phyloP scores from a whole-genome alignment of 1,140 invertebrate genomes.

The Fopius arisanus region DNA sequence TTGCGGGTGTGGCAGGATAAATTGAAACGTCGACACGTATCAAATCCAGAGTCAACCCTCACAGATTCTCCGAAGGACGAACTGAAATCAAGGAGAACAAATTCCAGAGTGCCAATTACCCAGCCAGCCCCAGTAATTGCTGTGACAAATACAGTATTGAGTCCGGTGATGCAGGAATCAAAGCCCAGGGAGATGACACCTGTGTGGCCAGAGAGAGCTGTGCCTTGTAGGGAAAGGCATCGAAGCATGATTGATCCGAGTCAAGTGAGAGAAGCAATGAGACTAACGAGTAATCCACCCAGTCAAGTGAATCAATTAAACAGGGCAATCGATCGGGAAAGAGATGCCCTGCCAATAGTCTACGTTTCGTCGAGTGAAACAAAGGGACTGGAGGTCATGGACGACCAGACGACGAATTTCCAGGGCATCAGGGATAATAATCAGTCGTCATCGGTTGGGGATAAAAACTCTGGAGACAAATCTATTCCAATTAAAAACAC shows the following conservation, averaged over 20 bases:
- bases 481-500: constrained; percentile 9
- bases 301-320: constrained; percentile 47
- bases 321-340: constrained; percentile 14
- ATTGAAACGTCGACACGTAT: constrained; percentile 48
- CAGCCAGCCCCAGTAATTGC: constrained; percentile 59
- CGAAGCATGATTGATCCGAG: constrained; percentile 66
- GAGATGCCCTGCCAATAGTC: not conserved
- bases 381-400: not conserved
- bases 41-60: constrained; percentile 50
- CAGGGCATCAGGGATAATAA: not conserved
- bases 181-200: constrained; percentile 51
- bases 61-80: constrained; percentile 61
- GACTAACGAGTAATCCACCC: constrained; percentile 52
- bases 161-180: constrained; percentile 63
- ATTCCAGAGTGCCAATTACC: constrained; percentile 50
- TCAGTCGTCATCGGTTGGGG: not conserved
- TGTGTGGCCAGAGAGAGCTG: constrained; percentile 53
- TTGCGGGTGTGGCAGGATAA: constrained; percentile 58
- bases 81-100: constrained; percentile 49
- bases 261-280: constrained; percentile 57
- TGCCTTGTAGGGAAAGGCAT: constrained; percentile 58
- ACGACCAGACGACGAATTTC: not conserved
- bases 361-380: constrained; percentile 22
- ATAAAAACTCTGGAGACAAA: not conserved
- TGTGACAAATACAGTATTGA: constrained; percentile 61